Percentiles rank a stretch among this genome's conserved stretches.
These are phyloP conservation scores for Diabrotica balteata DNA, from an alignment of 2,888 invertebrate species.

Conservation along the genomic window DNA sequence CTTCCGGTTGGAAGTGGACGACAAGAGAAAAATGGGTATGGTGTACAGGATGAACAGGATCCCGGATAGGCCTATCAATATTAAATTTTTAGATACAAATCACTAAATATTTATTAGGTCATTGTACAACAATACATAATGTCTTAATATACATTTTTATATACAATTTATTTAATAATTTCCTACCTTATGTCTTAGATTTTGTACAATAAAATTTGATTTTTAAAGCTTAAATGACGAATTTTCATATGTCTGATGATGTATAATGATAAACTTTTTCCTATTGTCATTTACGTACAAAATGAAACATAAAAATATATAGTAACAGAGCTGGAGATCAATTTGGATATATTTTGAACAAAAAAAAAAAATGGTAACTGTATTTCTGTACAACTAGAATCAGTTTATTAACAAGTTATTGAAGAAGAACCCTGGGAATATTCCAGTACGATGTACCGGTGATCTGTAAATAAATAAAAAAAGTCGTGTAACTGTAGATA, in stretches of 20 bases:
- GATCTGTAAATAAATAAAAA: no score
- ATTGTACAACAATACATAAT: constrained; percentile 58
- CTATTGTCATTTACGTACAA: constrained; percentile 46
- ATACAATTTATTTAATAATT: constrained; percentile 49
- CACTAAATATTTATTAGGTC: constrained; percentile 58
- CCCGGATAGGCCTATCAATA: constrained; percentile 55
- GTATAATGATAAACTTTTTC: constrained; percentile 38
- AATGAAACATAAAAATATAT: constrained; percentile 1
- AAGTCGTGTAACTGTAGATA: no score
- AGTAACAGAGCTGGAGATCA: no score
- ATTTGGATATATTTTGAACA: no score
- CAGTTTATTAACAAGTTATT: no score
- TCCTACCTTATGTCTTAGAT: constrained; percentile 50
- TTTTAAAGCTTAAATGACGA: constrained; percentile 53
- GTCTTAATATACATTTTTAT: constrained; percentile 53
- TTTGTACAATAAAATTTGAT: constrained; percentile 57
- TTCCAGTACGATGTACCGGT: no score
- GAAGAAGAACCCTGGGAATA: no score
- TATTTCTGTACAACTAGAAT: no score
- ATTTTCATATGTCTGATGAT: constrained; percentile 37
- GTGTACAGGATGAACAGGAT: constrained; percentile 59
- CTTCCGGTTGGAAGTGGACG: constrained; percentile 40
- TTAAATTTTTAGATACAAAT: constrained; percentile 55
- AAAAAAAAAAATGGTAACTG: no score
- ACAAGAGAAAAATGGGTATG: constrained; percentile 52